These are phyloP conservation scores for Vandiemenella viatica DNA, from an alignment of 2,888 invertebrate species.

Conservation along the genomic window DNA sequence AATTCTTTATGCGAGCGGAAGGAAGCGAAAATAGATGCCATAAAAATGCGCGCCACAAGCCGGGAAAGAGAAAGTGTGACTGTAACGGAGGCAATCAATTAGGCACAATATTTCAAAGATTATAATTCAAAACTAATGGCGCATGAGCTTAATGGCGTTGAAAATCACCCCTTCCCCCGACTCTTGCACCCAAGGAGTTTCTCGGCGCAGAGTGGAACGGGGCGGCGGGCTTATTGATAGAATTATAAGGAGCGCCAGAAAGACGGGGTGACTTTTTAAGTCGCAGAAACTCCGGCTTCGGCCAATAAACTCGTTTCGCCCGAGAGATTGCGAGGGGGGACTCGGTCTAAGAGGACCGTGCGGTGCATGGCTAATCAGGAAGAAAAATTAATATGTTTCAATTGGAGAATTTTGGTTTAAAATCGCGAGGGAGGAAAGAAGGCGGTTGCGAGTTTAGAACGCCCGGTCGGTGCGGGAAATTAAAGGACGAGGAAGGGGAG, in stretches of 20 bases:
- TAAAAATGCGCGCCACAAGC: too few relatives aligned
- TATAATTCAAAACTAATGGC: slow-evolving; percentile 13
- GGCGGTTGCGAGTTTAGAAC: neutral
- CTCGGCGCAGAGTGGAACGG: neutral
- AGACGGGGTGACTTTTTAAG: neutral
- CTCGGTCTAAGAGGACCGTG: slow-evolving; percentile 2
- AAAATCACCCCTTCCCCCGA: slow-evolving; percentile 9
- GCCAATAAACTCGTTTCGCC: neutral
- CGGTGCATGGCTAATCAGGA: slow-evolving; percentile 8
- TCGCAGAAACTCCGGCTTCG: too few relatives aligned
- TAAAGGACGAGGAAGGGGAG: too few relatives aligned
- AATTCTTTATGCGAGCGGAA: too few relatives aligned
- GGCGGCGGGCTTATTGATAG: slow-evolving; percentile 2
- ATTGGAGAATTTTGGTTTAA: slow-evolving; percentile 2
- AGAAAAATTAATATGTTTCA: slow-evolving; percentile 10
- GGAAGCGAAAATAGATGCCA: too few relatives aligned
- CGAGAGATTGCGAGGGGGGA: neutral
- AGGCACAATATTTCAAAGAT: slow-evolving; percentile 13
- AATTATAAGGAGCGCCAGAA: neutral
- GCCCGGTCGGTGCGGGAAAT: too few relatives aligned
- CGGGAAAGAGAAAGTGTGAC: too few relatives aligned
- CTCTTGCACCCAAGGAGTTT: neutral
- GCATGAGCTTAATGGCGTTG: slow-evolving; percentile 13
- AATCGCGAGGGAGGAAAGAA: neutral
- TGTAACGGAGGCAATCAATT: slow-evolving; percentile 10